Evolutionary conservation across 2,797 vertebrate genomes (phyloP).

Genomic region (Pipistrellus nathusii): DNA sequence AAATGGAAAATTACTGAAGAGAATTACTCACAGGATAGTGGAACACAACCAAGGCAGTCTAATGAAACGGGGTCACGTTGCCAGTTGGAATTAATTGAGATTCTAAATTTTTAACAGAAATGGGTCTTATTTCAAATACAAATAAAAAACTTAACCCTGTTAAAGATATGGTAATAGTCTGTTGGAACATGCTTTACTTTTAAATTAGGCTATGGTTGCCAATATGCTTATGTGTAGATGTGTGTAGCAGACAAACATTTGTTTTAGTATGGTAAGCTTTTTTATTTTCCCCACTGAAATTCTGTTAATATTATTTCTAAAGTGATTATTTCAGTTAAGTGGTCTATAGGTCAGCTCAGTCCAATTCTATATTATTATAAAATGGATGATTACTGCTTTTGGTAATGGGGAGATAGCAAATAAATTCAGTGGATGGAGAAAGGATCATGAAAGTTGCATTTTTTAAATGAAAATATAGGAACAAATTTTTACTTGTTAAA

Average conservation of each 20-base stretch:
- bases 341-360: not conserved
- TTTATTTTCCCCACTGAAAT: constrained; percentile 5
- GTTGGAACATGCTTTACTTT: constrained; percentile 36
- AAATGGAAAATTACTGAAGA: constrained; percentile 65
- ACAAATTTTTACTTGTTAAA: not conserved
- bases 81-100: constrained; percentile 64
- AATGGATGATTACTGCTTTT: not conserved
- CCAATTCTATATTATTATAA: constrained; percentile 7
- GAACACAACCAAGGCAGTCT: constrained; percentile 4
- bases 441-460: not conserved
- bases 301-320: constrained; percentile 29
- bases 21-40: constrained; percentile 54
- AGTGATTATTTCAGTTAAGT: constrained; percentile 37
- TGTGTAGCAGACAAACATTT: not conserved
- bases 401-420: not conserved
- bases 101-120: constrained; percentile 57
- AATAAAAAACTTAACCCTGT: not conserved
- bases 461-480: constrained; percentile 8
- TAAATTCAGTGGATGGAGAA: not conserved
- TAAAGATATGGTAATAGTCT: constrained; percentile 38
- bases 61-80: not conserved
- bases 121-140: constrained; percentile 47
- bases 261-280: not conserved
- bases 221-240: not conserved
- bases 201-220: constrained; percentile 23